These are phyloP conservation scores for Diacarnus erythraeanus DNA, from an alignment of 37 sponge, comb jelly and placozoan genomes.

Conservation along the genomic window DNA sequence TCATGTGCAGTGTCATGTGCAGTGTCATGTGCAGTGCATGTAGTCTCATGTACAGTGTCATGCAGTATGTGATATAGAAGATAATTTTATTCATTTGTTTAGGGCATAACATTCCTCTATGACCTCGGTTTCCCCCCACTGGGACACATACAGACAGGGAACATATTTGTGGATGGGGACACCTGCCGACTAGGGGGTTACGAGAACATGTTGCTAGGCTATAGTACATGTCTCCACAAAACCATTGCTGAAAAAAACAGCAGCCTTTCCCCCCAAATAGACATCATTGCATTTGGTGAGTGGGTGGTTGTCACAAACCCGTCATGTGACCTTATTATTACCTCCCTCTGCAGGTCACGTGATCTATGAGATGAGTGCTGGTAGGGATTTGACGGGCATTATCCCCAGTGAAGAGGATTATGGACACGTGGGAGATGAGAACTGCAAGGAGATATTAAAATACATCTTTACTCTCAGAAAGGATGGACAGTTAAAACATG, in stretches of 20 bases:
- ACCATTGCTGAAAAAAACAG: conserved; percentile 1
- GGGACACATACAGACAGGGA: conserved; percentile 62
- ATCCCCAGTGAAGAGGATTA: neutral
- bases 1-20: too few relatives aligned
- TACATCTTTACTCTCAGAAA: neutral
- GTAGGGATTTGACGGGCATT: neutral
- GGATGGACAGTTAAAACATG: neutral
- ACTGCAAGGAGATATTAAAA: neutral
- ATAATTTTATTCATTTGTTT: too few relatives aligned
- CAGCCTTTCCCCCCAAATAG: conserved; percentile 5
- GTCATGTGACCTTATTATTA: too few relatives aligned
- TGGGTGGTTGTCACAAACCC: too few relatives aligned
- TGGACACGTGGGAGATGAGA: neutral
- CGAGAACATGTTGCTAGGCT: conserved; percentile 64
- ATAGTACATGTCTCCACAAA: conserved; percentile 24
- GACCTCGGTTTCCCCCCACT: conserved; percentile 23
- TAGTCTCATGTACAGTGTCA: too few relatives aligned
- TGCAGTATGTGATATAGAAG: too few relatives aligned
- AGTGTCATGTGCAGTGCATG: too few relatives aligned
- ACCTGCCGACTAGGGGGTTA: conserved; percentile 52
- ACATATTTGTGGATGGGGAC: conserved; percentile 48
- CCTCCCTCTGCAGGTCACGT: neutral
- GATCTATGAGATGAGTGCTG: conserved; percentile 2
- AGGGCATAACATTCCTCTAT: neutral
- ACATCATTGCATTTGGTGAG: conserved; percentile 55